Evolutionary conservation across 2,113 vertebrate species (phyloP), one percentile per base, ranked within the genome.

Genomic region (Pogonocichla stellata): DNA sequence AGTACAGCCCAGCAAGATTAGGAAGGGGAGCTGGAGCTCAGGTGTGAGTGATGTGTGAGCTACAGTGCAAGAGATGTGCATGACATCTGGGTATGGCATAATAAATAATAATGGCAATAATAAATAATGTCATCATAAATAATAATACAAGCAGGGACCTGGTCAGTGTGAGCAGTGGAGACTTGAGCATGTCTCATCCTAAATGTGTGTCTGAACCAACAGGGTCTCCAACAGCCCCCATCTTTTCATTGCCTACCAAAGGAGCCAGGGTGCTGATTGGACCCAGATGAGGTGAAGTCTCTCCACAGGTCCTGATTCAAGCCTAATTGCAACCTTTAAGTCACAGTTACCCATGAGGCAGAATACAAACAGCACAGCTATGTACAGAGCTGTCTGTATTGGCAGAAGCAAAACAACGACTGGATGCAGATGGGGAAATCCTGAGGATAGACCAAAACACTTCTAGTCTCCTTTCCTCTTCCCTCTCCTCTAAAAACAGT

Each of bases 151-250:
- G 65, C 8, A 69, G 12, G 80, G 18, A 51, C 18, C 12, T 58
- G 10, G 10, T 17, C 47, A 56, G 17, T 57, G 61, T 0, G 0
- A 60, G 34, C 25, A 61, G 29, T 12, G 7, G n/a, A 67, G 5
- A 36, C 43, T 64, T 82, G 58, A 29, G 9, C 31, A 60, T 10
- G 34, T 48, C 28, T 89, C 23, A 62, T 48, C 50, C 62, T 67
- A 57, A 86, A 57, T 5, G 8, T 22, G 28, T 36, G 13, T 9
- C 51, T 74, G 34, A 81, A 78, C 61, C 22, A 2, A 0, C 20
- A 15, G 15, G 29, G 3, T n/a, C 6, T 42, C 6, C 20, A 51
- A 2, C 6, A 71, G 25, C 5, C 3, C 7, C 3, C 0, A 12
- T 25, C 56, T 80, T 79, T 54, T 57, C 24, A 18, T 8, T 47